Conservation (phyloP, 2,888 invertebrate species). For the Scelioninae gen. 1 region DNA sequence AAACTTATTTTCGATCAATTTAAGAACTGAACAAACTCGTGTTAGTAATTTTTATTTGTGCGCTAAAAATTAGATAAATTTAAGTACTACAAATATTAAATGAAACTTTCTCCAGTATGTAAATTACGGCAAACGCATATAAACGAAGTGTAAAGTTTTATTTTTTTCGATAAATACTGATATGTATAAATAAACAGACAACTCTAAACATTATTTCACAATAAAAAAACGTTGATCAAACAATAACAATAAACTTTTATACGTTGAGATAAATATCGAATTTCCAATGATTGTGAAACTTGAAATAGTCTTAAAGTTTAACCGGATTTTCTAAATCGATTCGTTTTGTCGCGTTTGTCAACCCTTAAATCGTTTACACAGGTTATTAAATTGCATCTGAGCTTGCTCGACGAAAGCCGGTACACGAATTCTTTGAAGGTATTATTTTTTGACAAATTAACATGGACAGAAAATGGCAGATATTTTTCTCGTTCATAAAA, state of each 20-base stretch:
- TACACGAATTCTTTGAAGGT: conserved; percentile 9
- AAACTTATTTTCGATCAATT: too few relatives aligned
- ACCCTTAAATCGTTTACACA: conserved; percentile 48
- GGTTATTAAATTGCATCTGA: conserved; percentile 51
- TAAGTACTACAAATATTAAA: too few relatives aligned
- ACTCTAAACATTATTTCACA: not conserved
- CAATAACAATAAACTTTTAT: conserved; percentile 3
- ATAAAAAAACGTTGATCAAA: not conserved
- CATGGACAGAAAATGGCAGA: conserved; percentile 37
- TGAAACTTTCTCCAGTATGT: too few relatives aligned
- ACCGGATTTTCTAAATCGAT: conserved; percentile 32
- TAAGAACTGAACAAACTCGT: too few relatives aligned
- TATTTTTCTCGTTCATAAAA: conserved; percentile 1
- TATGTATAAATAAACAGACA: too few relatives aligned
- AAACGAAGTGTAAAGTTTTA: too few relatives aligned
- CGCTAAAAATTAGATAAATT: too few relatives aligned
- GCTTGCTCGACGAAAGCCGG: conserved; percentile 21
- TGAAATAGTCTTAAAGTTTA: conserved; percentile 21
- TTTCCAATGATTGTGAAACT: conserved; percentile 2
- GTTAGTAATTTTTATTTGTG: too few relatives aligned
- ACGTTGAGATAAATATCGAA: conserved; percentile 6
- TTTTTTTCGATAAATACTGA: too few relatives aligned
- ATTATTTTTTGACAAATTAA: conserved; percentile 36
- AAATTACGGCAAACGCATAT: too few relatives aligned
- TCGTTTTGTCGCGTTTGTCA: conserved; percentile 14